These are phyloP conservation scores for Acromyrmex echinatior DNA, from an alignment of 1,140 invertebrate genomes.

Conservation along the genomic window DNA sequence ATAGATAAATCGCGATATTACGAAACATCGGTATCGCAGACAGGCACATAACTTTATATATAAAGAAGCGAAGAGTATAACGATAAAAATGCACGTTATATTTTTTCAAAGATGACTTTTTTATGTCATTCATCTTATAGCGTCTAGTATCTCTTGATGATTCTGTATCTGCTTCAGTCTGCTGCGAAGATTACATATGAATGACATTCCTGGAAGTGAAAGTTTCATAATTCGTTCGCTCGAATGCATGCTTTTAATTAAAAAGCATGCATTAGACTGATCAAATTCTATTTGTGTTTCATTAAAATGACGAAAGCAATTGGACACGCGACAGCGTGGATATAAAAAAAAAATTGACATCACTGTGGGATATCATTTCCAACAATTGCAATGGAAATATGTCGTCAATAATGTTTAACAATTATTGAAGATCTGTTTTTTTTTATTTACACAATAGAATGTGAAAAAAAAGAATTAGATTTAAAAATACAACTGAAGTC, in stretches of 20 bases:
- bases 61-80: neutral
- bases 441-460: neutral
- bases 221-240: neutral
- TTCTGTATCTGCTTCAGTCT: neutral
- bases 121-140: slow-evolving; percentile 19
- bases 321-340: neutral
- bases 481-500: neutral
- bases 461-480: neutral
- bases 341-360: neutral
- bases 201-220: neutral
- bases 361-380: neutral
- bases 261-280: neutral
- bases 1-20: slow-evolving; percentile 53
- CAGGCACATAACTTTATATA: neutral
- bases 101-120: slow-evolving; percentile 18
- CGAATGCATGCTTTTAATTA: neutral
- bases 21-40: slow-evolving; percentile 2
- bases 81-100: slow-evolving; percentile 10
- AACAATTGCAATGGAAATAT: neutral
- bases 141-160: slow-evolving; percentile 6
- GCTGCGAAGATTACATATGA: neutral
- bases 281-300: slow-evolving; percentile 18
- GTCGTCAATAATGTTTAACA: neutral
- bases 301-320: neutral
- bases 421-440: neutral